Percentiles rank a stretch among this genome's conserved stretches.
Evolutionary conservation across 2,113 vertebrate species (phyloP).

Genomic region (Eleginops maclovinus): DNA sequence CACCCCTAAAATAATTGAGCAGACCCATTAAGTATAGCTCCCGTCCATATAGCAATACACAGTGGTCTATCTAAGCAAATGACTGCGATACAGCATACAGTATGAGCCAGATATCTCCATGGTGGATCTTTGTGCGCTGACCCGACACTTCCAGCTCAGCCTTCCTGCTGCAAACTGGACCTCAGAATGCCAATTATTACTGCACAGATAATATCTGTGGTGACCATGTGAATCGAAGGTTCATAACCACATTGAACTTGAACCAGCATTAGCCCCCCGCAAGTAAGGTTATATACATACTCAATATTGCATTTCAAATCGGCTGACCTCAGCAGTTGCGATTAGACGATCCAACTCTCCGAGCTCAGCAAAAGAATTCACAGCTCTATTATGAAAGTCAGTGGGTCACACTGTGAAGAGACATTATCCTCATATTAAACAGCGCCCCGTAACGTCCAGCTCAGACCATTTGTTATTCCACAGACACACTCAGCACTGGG

Average conservation of each 20-base stretch:
- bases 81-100: not conserved
- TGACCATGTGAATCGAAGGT: constrained; percentile 59
- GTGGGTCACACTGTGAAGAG: constrained; percentile 61
- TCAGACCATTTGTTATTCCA: constrained; percentile 60
- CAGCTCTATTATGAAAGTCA: constrained; percentile 72
- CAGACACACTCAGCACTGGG: constrained; percentile 21
- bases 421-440: constrained; percentile 73
- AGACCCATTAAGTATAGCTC: not conserved
- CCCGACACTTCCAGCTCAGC: constrained; percentile 42
- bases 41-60: not conserved
- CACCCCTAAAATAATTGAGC: not conserved
- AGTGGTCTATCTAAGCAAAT: not conserved
- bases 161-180: constrained; percentile 62
- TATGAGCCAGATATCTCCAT: not conserved
- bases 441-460: constrained; percentile 13
- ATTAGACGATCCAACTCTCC: constrained; percentile 66
- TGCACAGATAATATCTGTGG: constrained; percentile 65
- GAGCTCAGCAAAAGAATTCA: constrained; percentile 60
- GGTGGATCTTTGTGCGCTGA: constrained; percentile 30
- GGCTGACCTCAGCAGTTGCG: constrained; percentile 70
- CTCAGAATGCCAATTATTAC: constrained; percentile 74
- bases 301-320: constrained; percentile 77
- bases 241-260: constrained; percentile 74
- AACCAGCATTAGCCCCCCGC: constrained; percentile 68
- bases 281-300: constrained; percentile 78